These are phyloP conservation scores for Calyptomena viridis DNA, from an alignment of 2,113 vertebrate species.

Conservation along the genomic window DNA sequence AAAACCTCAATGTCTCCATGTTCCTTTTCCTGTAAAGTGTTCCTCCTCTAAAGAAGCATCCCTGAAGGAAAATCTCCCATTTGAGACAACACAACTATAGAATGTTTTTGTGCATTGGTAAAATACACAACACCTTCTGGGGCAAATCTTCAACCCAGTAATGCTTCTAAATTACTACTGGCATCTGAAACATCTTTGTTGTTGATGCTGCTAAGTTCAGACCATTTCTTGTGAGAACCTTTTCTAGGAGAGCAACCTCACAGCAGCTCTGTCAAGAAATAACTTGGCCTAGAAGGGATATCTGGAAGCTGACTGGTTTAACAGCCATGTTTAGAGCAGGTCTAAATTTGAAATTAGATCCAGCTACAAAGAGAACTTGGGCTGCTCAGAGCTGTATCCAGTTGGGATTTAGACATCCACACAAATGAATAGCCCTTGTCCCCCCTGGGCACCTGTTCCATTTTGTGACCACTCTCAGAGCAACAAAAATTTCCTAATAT, in stretches of 20 bases:
- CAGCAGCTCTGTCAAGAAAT: neutral
- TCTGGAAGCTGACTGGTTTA: neutral
- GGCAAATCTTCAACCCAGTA: neutral
- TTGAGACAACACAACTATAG: neutral
- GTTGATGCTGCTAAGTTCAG: neutral
- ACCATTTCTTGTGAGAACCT: neutral
- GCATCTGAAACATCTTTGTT: neutral
- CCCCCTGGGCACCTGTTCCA: neutral
- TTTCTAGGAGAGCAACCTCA: neutral
- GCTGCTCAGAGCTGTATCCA: neutral
- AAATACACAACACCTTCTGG: neutral
- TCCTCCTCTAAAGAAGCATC: neutral
- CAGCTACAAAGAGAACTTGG: neutral
- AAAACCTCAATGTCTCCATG: neutral
- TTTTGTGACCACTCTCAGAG: neutral
- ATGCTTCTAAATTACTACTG: neutral
- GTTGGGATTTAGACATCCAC: neutral
- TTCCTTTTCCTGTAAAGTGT: neutral
- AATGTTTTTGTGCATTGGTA: neutral
- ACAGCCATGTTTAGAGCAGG: neutral
- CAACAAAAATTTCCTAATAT: neutral
- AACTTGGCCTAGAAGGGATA: neutral
- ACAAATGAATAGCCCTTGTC: neutral
- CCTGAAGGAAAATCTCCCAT: neutral
- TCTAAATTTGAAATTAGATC: neutral